Evolutionary conservation across 2,113 vertebrate species (phyloP).

Genomic region (Megaleporinus macrocephalus): DNA sequence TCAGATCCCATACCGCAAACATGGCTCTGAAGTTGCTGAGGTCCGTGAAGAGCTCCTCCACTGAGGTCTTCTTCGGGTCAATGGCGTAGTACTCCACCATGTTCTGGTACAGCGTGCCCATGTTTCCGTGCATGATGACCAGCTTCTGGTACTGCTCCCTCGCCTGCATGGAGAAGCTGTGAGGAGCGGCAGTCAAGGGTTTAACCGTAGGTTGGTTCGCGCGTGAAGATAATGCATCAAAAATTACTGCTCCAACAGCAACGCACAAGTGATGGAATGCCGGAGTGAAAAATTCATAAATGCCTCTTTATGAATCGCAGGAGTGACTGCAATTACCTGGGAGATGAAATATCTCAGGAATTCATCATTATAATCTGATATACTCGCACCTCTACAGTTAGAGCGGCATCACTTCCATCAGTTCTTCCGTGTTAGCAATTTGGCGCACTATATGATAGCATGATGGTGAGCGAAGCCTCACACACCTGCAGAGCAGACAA

Average conservation of each 20-base stretch:
- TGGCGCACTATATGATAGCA: neutral
- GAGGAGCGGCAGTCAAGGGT: constrained; percentile 79
- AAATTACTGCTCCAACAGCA: neutral
- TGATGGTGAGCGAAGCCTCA: neutral
- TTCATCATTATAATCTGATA: neutral
- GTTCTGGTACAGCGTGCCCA: constrained; percentile 87
- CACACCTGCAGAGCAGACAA: neutral
- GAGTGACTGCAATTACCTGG: neutral
- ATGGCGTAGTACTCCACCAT: constrained; percentile 87
- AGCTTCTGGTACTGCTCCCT: constrained; percentile 89
- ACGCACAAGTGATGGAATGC: neutral
- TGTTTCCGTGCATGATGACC: constrained; percentile 85
- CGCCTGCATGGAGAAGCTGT: constrained; percentile 88
- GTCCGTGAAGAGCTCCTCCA: constrained; percentile 94
- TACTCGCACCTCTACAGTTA: neutral
- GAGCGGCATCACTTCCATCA: neutral
- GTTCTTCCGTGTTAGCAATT: constrained; percentile 1
- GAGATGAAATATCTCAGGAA: neutral
- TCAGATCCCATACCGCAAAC: constrained; percentile 82
- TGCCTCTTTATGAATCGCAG: neutral
- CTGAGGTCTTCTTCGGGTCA: constrained; percentile 91
- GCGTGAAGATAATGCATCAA: neutral
- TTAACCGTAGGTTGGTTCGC: constrained; percentile 11
- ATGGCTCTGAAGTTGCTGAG: constrained; percentile 92
- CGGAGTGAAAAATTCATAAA: neutral